Base-by-base conservation (phyloP, 2,888 invertebrate genomes). In the Zhuqinia jingwanae region DNA sequence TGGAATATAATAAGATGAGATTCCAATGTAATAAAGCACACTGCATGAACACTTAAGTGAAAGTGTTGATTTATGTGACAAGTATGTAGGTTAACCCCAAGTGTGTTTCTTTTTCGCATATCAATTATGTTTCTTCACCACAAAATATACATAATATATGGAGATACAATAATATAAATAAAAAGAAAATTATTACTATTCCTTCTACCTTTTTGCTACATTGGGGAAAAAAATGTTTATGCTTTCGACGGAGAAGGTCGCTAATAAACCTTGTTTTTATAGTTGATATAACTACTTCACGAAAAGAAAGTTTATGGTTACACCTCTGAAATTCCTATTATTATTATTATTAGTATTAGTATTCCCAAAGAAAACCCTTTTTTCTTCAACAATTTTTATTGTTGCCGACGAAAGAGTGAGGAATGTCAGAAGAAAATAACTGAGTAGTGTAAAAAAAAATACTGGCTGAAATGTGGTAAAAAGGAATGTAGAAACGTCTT, bases 301-400 rank as follows among this genome's bases (percentile, higher is more conserved):
- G 68, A 2, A 50, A 15, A 50, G 27, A 45, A 70, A 70, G 36
- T 63, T 63, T 60, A 17, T 11, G 30, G 42, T 60, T n/a, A 60
- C 78, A 78, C 70, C 80, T 80, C 68, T 53, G 17, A 65, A 79
- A 79, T 65, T 79, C 79, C 80, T n/a, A 80, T 80, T 80, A 80
- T 30, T 30, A n/a, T n/a, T n/a, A n/a, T n/a, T n/a, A n/a, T n/a
- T n/a, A n/a, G n/a, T n/a, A n/a, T n/a, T n/a, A n/a, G n/a, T n/a
- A n/a, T n/a, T n/a, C n/a, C n/a, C 50, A 68, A 13, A 0, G 30
- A 30, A 63, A 63, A 30, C 30, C 30, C 36, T 36, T 15, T 2
- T 17, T n/a, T 63, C n/a, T 3, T 30, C 17, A 36, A 36, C 63
- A n/a, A 36, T 63, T 63, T 15, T 58, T 53, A n/a, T n/a, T 53